Evolutionary conservation across 2,113 vertebrate species (phyloP).

Genomic region (Pedionomus torquatus): DNA sequence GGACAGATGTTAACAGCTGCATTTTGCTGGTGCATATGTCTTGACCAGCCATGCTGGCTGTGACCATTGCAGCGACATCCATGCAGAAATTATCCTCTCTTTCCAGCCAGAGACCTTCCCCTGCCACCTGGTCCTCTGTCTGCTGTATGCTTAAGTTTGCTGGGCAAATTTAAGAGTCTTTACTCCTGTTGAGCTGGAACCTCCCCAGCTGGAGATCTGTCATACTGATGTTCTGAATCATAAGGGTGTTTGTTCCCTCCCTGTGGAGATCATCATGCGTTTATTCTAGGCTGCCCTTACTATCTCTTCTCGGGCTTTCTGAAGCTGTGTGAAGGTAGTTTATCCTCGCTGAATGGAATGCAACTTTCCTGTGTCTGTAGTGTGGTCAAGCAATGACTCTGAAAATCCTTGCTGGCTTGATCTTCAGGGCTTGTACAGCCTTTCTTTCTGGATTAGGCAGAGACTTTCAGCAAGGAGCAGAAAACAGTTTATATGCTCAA

Average conservation of each 20-base stretch:
- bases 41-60: background rate
- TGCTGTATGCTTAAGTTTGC: background rate
- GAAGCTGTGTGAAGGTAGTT: background rate
- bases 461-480: background rate
- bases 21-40: background rate
- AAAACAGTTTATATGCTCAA: background rate
- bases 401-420: background rate
- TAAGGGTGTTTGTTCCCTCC: background rate
- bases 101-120: background rate
- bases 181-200: background rate
- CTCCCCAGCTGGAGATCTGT: background rate
- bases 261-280: background rate
- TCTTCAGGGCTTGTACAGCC: background rate
- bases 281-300: background rate
- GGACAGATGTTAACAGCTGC: background rate
- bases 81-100: background rate
- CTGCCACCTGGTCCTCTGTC: background rate
- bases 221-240: background rate
- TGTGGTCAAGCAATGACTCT: background rate
- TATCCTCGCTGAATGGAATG: background rate
- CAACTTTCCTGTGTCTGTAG: background rate
- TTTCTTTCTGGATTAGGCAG: background rate
- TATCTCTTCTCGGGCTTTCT: background rate
- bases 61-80: background rate
- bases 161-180: background rate